Percentiles rank a stretch among this genome's conserved stretches.
phyloP scores from a whole-genome alignment of 2,888 invertebrate genomes.

The Neoaliturus tenellus region DNA sequence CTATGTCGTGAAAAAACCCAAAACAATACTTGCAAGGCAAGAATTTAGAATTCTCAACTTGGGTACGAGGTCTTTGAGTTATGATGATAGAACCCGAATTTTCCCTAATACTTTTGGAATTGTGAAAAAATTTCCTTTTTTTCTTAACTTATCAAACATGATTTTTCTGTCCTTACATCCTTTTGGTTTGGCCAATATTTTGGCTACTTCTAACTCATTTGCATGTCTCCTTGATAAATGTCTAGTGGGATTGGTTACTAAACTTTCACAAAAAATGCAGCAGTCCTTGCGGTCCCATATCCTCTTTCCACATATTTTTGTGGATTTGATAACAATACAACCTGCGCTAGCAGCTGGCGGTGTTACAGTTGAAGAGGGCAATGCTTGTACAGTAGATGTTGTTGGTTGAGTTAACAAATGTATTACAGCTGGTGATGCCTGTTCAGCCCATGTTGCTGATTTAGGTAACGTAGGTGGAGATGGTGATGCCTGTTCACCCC shows the following conservation, averaged over 20 bases:
- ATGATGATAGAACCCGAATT: background rate
- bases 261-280: background rate
- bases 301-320: too few relatives aligned
- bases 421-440: too few relatives aligned
- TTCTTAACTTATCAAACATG: background rate
- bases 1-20: background rate
- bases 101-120: background rate
- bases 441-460: too few relatives aligned
- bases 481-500: too few relatives aligned
- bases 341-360: too few relatives aligned
- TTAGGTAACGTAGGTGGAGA: too few relatives aligned
- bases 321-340: too few relatives aligned
- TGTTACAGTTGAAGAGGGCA: too few relatives aligned
- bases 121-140: background rate
- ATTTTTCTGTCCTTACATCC: background rate
- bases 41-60: background rate
- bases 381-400: too few relatives aligned
- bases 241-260: background rate
- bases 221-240: background rate
- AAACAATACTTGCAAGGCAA: background rate
- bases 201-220: background rate
- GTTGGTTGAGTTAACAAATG: too few relatives aligned
- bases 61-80: background rate
- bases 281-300: background rate
- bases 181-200: background rate